Evolutionary conservation across 2,113 vertebrate genomes (phyloP).

Genomic region (Chaetura pelagica): DNA sequence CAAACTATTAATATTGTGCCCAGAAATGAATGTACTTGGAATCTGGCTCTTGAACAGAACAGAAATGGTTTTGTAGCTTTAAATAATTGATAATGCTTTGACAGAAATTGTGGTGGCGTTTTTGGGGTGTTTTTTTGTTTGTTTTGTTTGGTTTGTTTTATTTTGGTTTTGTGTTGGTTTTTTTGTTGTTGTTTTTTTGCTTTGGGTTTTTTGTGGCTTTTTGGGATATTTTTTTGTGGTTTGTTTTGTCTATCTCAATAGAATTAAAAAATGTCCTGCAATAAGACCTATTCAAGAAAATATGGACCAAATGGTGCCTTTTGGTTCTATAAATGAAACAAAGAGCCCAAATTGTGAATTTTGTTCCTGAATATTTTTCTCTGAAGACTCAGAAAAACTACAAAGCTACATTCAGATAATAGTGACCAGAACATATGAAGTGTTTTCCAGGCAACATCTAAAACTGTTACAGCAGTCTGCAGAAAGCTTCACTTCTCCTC

Average conservation of each 20-base stretch:
- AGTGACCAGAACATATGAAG: neutral
- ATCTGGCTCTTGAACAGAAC: neutral
- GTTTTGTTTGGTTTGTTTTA: no score
- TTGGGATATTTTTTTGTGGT: no score
- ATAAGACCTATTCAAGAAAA: neutral
- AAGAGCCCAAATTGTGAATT: neutral
- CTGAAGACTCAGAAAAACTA: neutral
- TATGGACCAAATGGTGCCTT: neutral
- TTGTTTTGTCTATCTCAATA: neutral
- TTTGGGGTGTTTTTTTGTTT: no score
- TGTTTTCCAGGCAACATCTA: neutral
- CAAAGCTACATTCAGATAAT: neutral
- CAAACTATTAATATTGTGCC: neutral
- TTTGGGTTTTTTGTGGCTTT: no score
- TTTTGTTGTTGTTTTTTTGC: no score
- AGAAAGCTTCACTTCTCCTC: neutral
- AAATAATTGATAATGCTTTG: neutral
- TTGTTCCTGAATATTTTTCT: neutral
- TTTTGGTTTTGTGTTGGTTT: no score
- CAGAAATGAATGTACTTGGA: neutral
- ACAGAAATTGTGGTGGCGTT: neutral
- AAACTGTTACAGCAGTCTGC: neutral
- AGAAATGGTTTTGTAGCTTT: neutral
- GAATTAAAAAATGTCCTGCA: neutral
- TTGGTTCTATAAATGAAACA: neutral